A percentile compares a stretch with the other conserved stretches of the same genome.
Evolutionary conservation across 2,113 vertebrate genomes (phyloP).

Genomic region (Aphyosemion australe): DNA sequence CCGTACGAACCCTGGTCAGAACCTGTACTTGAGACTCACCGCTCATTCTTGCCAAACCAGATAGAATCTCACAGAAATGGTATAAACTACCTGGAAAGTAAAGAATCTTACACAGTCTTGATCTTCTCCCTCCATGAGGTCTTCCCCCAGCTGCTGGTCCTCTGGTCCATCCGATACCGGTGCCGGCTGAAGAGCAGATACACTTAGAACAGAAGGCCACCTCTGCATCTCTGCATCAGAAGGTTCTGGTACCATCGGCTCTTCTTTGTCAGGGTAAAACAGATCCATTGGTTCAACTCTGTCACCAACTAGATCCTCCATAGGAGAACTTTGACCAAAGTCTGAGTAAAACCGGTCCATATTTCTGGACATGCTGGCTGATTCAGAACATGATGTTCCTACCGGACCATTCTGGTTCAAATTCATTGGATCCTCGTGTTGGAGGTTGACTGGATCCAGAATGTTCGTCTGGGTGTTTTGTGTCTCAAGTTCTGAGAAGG

Average conservation of each 20-base stretch:
- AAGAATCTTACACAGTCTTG: constrained; percentile 27
- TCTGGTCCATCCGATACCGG: constrained; percentile 52
- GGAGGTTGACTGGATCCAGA: neutral
- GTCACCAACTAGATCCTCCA: constrained; percentile 33
- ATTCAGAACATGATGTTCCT: neutral
- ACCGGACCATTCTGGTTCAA: neutral
- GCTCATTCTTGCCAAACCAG: no score
- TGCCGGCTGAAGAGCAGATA: constrained; percentile 76
- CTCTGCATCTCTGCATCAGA: constrained; percentile 51
- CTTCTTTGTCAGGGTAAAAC: constrained; percentile 74
- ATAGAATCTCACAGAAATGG: no score
- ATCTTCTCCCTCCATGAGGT: constrained; percentile 19
- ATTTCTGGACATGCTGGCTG: constrained; percentile 2
- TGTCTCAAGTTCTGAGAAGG: neutral
- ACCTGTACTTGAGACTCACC: no score
- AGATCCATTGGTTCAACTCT: constrained; percentile 68
- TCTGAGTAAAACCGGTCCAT: constrained; percentile 25
- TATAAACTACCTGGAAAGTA: no score
- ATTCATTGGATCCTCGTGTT: constrained; percentile 4
- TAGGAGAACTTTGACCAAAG: constrained; percentile 17
- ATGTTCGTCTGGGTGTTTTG: neutral
- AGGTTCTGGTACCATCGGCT: constrained; percentile 39
- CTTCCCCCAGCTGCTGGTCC: constrained; percentile 19
- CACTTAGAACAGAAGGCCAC: constrained; percentile 66
- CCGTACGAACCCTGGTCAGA: no score